phyloP scores from a whole-genome alignment of 2,113 vertebrate genomes.

The Hypocryptadius cinnamomeus region DNA sequence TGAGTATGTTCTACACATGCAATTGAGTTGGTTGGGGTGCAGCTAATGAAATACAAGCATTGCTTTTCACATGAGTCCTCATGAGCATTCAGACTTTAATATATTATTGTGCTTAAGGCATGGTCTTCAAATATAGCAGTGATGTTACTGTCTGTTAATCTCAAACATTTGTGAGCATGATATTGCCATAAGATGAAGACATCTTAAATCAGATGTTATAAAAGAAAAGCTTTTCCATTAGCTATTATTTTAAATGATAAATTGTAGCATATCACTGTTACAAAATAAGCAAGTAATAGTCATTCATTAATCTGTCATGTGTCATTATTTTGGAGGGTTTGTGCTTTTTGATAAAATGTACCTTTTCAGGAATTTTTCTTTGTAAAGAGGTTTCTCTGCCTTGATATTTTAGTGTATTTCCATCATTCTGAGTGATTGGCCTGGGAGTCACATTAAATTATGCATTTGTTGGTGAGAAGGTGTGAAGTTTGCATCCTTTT shows the following conservation, averaged over 20 bases:
- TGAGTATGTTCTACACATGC: neutral
- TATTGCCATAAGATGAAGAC: neutral
- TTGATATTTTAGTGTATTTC: neutral
- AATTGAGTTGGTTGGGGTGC: neutral
- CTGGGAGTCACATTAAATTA: neutral
- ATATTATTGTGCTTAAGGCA: neutral
- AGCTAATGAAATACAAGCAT: neutral
- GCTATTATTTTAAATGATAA: conserved; percentile 14
- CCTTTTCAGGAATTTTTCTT: neutral
- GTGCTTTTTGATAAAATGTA: neutral
- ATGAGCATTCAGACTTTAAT: neutral
- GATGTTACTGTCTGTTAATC: neutral
- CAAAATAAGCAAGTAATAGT: neutral
- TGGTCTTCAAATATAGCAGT: neutral
- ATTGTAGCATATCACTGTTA: neutral
- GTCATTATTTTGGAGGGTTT: neutral
- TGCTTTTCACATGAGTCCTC: neutral
- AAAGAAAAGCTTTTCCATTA: conserved; percentile 47
- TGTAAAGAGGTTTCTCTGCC: neutral
- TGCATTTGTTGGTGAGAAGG: neutral
- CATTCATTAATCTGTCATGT: neutral
- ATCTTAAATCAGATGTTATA: neutral
- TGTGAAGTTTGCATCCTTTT: neutral
- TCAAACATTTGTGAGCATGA: neutral
- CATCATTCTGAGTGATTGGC: neutral